phyloP scores from a whole-genome alignment of 1,140 invertebrate species.

The Pseudoatta argentina region DNA sequence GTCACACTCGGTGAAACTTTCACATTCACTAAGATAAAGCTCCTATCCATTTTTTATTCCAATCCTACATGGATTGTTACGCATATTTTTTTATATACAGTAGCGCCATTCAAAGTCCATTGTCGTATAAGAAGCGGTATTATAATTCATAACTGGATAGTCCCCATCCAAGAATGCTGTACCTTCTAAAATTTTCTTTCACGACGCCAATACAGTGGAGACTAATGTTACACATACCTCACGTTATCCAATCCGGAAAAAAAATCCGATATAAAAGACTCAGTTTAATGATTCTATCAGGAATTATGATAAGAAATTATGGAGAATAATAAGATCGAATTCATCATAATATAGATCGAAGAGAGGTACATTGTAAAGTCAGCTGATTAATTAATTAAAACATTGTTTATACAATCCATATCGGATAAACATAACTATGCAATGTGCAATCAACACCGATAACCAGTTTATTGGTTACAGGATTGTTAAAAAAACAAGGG shows the following conservation, averaged over 20 bases:
- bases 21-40: background rate
- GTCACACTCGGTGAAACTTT: constrained; percentile 32
- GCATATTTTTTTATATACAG: constrained; percentile 10
- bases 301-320: constrained; percentile 26
- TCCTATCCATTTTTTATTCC: background rate
- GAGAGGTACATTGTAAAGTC: constrained; percentile 27
- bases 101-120: constrained; percentile 20
- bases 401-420: background rate
- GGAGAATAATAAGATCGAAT: constrained; percentile 33
- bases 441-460: background rate
- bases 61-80: background rate
- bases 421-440: background rate
- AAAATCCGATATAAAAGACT: constrained; percentile 1
- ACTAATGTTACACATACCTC: constrained; percentile 37
- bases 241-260: background rate
- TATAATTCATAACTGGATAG: constrained; percentile 20
- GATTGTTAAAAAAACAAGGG: background rate
- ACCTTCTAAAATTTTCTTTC: constrained; percentile 54
- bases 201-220: constrained; percentile 43
- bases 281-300: constrained; percentile 59
- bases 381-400: background rate
- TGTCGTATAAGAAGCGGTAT: constrained; percentile 5
- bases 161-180: background rate
- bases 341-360: constrained; percentile 21
- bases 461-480: background rate